Conservation (phyloP, 2,113 vertebrate genomes). For the Proteles cristata region DNA sequence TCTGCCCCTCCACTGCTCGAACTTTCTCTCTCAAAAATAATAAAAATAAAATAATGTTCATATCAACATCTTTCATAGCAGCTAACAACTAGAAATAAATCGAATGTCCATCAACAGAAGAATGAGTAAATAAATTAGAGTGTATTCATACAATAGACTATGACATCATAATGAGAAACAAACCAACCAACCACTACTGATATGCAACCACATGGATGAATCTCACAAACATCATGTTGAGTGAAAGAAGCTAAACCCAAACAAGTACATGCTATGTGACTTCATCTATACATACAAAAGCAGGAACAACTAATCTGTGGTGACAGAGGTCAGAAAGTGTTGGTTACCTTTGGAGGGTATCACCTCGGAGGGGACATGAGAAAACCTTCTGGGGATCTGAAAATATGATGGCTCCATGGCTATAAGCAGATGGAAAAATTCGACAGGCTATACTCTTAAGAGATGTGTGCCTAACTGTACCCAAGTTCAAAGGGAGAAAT, state of each 20-base stretch:
- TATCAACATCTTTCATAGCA: background rate
- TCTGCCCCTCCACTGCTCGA: too few relatives aligned
- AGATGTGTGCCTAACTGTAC: background rate
- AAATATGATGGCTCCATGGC: background rate
- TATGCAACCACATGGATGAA: background rate
- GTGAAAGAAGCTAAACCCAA: background rate
- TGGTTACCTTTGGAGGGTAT: background rate
- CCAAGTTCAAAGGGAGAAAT: background rate
- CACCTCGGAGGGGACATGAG: background rate
- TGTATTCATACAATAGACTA: background rate
- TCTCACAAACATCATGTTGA: background rate
- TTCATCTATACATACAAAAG: background rate
- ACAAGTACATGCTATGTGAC: background rate
- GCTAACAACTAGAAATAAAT: background rate
- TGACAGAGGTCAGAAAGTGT: background rate
- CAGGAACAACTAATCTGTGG: background rate
- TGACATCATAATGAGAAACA: background rate
- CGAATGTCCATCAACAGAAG: background rate
- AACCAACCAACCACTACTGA: background rate
- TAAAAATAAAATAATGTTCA: background rate
- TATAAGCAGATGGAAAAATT: background rate
- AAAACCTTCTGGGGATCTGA: background rate
- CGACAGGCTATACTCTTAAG: background rate
- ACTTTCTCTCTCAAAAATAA: too few relatives aligned
- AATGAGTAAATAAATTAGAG: background rate